These are phyloP conservation scores for Oxycera nigricornis DNA, from an alignment of 2,888 invertebrate species.

Conservation along the genomic window DNA sequence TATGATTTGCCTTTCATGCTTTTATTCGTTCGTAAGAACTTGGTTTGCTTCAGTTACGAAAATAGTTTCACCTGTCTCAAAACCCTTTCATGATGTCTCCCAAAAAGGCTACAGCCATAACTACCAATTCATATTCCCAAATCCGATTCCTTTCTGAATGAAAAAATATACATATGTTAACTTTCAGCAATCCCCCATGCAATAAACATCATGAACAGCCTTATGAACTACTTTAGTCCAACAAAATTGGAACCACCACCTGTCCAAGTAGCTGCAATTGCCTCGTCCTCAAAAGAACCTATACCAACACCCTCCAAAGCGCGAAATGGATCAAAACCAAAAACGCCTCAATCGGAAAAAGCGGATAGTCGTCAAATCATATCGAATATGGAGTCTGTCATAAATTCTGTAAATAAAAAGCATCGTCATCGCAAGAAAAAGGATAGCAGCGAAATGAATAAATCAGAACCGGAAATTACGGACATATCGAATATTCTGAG, in stretches of 20 bases:
- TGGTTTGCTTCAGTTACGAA: no score
- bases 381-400: conserved; percentile 60
- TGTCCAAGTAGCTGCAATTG: neutral
- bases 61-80: no score
- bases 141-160: no score
- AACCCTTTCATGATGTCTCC: no score
- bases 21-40: no score
- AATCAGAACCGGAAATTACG: conserved; percentile 27
- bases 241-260: conserved; percentile 10
- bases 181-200: no score
- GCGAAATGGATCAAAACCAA: neutral
- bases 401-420: conserved; percentile 59
- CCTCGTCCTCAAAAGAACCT: neutral
- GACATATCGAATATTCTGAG: conserved; percentile 45
- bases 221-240: conserved; percentile 20
- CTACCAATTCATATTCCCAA: no score
- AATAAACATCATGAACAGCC: conserved; percentile 27
- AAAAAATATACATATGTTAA: no score
- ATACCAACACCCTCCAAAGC: no score
- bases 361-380: conserved; percentile 23
- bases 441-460: conserved; percentile 45
- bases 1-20: no score
- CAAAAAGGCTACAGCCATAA: no score
- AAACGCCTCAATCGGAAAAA: neutral
- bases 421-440: conserved; percentile 59